Conservation (phyloP, 2,888 invertebrate species). For the Polydesmus complanatus region DNA sequence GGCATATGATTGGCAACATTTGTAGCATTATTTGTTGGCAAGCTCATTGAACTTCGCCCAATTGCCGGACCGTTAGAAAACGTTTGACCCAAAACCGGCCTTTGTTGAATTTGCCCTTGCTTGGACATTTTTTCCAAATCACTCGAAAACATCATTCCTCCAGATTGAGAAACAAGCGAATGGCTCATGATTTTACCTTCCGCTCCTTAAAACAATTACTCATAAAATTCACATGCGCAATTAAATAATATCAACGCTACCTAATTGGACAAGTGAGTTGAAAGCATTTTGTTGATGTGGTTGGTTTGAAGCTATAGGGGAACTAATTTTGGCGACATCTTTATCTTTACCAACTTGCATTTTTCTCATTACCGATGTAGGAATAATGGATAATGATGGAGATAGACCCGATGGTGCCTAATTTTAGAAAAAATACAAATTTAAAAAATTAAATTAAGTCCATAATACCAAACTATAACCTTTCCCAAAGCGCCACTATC, state of each 20-base stretch:
- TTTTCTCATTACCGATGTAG: conserved; percentile 82
- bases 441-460: background rate
- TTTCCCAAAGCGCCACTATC: background rate
- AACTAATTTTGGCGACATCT: conserved; percentile 5
- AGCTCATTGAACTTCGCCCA: background rate
- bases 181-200: too few species aligned
- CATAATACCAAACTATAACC: background rate
- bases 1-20: background rate
- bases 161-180: too few species aligned
- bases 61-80: background rate
- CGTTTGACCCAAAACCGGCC: background rate
- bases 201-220: too few species aligned
- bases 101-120: background rate
- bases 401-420: background rate
- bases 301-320: too few species aligned
- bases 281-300: background rate
- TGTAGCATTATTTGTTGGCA: background rate
- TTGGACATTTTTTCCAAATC: background rate
- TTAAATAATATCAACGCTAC: too few species aligned
- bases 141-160: background rate
- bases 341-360: conserved; percentile 81
- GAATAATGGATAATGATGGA: conserved; percentile 52
- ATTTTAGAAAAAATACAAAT: background rate
- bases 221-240: too few species aligned
- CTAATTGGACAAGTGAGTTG: background rate